phyloP scores from a whole-genome alignment of 2,797 vertebrate genomes.

The Tamandua tetradactyla region DNA sequence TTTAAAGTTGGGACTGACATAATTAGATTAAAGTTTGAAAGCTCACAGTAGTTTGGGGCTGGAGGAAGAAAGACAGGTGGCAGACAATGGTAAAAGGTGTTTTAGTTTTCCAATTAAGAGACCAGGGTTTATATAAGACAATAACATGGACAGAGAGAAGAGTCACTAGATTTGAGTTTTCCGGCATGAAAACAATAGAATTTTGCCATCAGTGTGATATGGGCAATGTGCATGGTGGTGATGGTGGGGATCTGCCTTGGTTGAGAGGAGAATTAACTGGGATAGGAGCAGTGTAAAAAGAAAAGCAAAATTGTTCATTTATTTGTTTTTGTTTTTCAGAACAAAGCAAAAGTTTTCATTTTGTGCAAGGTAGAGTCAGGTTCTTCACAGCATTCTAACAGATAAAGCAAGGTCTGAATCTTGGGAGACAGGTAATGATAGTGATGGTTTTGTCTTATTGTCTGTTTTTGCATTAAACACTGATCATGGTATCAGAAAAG shows the following conservation, averaged over 20 bases:
- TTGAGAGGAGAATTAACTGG: constrained; percentile 26
- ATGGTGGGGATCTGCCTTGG: background rate
- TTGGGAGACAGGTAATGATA: background rate
- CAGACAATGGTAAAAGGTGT: constrained; percentile 9
- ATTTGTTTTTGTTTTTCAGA: constrained; percentile 9
- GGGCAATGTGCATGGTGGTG: background rate
- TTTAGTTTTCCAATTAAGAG: background rate
- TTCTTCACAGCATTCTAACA: constrained; percentile 23
- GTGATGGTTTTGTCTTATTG: background rate
- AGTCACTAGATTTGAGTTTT: constrained; percentile 31
- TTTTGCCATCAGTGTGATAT: constrained; percentile 19
- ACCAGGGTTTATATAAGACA: background rate
- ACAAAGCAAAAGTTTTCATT: background rate
- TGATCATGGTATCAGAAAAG: constrained; percentile 14
- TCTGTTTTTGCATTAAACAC: constrained; percentile 49
- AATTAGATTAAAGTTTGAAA: constrained; percentile 58
- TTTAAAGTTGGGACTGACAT: constrained; percentile 34
- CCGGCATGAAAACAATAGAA: background rate
- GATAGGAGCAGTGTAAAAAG: background rate
- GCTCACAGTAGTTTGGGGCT: background rate
- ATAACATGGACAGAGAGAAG: background rate
- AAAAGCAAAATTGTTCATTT: constrained; percentile 14
- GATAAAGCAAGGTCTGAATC: background rate
- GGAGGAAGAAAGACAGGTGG: constrained; percentile 36
- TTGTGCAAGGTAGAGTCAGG: background rate